A percentile compares a stretch with the other conserved stretches of the same genome.
Evolutionary conservation across 1,140 invertebrate genomes (phyloP).

Genomic region (Neotoxoptera formosana): DNA sequence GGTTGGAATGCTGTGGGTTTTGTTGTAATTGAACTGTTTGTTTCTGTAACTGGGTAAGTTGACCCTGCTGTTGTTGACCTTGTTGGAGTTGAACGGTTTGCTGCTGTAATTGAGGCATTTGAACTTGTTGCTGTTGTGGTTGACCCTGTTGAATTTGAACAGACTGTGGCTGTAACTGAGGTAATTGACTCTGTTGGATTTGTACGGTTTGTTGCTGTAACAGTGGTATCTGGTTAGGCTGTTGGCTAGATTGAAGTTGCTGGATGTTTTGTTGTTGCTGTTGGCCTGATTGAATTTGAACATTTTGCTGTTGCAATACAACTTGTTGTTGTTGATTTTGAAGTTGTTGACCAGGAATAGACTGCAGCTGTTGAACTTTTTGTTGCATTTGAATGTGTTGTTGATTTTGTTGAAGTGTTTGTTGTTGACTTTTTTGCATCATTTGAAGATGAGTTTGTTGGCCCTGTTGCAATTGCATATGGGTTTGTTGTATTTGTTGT

Average conservation of each 20-base stretch:
- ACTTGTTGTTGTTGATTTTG: conserved; percentile 64
- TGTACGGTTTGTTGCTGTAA: conserved; percentile 62
- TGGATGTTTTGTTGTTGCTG: conserved; percentile 67
- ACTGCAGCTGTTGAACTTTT: conserved; percentile 59
- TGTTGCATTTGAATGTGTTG: conserved; percentile 57
- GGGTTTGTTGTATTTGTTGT: conserved; percentile 60
- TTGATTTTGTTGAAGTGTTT: conserved; percentile 57
- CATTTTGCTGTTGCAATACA: conserved; percentile 65
- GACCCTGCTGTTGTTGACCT: conserved; percentile 65
- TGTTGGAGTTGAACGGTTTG: conserved; percentile 65
- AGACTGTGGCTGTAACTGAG: conserved; percentile 63
- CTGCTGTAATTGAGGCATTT: conserved; percentile 65
- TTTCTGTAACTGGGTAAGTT: conserved; percentile 64
- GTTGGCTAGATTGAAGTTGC: conserved; percentile 58
- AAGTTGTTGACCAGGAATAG: conserved; percentile 60
- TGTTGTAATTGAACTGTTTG: conserved; percentile 65
- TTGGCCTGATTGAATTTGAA: conserved; percentile 65
- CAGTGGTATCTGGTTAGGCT: conserved; percentile 65
- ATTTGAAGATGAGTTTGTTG: conserved; percentile 55
- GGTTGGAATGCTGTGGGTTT: conserved; percentile 59
- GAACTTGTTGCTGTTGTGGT: conserved; percentile 65
- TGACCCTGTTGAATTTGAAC: conserved; percentile 65
- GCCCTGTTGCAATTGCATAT: conserved; percentile 59
- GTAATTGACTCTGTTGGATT: conserved; percentile 66
- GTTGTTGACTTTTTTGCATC: conserved; percentile 60